Percentiles rank a stretch among this genome's conserved stretches.
Evolutionary conservation across 1,140 invertebrate genomes (phyloP).

Genomic region (Plutomurus gul): DNA sequence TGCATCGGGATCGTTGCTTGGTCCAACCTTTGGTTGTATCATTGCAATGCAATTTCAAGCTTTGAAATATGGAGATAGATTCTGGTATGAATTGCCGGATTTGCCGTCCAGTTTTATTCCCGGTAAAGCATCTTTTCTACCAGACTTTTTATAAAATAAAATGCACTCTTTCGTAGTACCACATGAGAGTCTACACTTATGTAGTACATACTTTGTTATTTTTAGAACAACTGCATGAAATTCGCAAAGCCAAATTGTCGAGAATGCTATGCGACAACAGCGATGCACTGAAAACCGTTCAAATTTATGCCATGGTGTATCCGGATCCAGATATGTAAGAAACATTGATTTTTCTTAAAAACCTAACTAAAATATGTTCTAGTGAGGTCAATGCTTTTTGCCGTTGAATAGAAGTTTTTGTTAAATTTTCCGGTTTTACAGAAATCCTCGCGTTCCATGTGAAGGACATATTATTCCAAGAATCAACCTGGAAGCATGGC

Average conservation of each 20-base stretch:
- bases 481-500: conserved; percentile 70
- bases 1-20: conserved; percentile 59
- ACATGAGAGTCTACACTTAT: too few species aligned
- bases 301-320: conserved; percentile 56
- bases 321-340: conserved; percentile 55
- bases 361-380: background rate
- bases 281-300: conserved; percentile 57
- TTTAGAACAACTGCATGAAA: conserved; percentile 59
- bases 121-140: too few species aligned
- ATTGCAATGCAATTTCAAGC: conserved; percentile 64
- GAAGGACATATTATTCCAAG: conserved; percentile 79
- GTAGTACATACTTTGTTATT: too few species aligned
- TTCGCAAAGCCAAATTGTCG: conserved; percentile 58
- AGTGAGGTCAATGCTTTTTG: background rate
- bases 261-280: conserved; percentile 59
- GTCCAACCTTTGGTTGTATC: conserved; percentile 65
- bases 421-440: conserved; percentile 58
- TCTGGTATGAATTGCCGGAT: conserved; percentile 64
- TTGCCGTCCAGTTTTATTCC: conserved; percentile 55
- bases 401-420: background rate
- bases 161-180: too few species aligned
- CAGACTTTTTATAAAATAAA: too few species aligned
- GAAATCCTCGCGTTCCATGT: conserved; percentile 85
- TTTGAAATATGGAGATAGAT: conserved; percentile 65
- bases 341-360: too few species aligned